Conservation (phyloP, 2,113 vertebrate genomes). For the Passer montanus region DNA sequence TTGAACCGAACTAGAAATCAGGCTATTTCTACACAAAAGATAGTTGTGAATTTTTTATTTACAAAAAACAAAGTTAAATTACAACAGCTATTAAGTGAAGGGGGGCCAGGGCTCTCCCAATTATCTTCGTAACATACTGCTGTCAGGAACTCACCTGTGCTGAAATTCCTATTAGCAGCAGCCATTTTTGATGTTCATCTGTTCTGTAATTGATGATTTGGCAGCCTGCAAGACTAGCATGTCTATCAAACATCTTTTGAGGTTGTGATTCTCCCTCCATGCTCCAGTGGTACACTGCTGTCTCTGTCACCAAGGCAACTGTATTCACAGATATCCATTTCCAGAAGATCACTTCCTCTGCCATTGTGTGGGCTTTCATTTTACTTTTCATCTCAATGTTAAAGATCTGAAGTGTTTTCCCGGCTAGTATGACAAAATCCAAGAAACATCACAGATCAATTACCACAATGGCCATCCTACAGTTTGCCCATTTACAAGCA, state of each 20-base stretch:
- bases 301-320: conserved; percentile 89
- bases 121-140: background rate
- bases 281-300: conserved; percentile 90
- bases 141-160: conserved; percentile 82
- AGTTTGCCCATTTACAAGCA: background rate
- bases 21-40: background rate
- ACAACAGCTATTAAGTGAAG: background rate
- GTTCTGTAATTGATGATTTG: conserved; percentile 93
- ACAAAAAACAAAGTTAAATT: background rate
- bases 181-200: conserved; percentile 91
- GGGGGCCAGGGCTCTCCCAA: fast-evolving
- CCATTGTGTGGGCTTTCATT: conserved; percentile 91
- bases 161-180: conserved; percentile 90
- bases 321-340: conserved; percentile 94
- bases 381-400: conserved; percentile 98
- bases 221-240: conserved; percentile 87
- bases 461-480: background rate
- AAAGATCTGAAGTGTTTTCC: conserved; percentile 93
- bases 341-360: conserved; percentile 94
- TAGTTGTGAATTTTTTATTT: background rate
- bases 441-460: conserved; percentile 17
- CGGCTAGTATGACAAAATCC: conserved; percentile 76
- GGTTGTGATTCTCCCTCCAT: conserved; percentile 93
- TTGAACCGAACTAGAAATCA: fast-evolving
- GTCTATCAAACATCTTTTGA: conserved; percentile 89